Evolutionary conservation across 2,113 vertebrate genomes (phyloP).

Genomic region (Gallinago paraguaiae): DNA sequence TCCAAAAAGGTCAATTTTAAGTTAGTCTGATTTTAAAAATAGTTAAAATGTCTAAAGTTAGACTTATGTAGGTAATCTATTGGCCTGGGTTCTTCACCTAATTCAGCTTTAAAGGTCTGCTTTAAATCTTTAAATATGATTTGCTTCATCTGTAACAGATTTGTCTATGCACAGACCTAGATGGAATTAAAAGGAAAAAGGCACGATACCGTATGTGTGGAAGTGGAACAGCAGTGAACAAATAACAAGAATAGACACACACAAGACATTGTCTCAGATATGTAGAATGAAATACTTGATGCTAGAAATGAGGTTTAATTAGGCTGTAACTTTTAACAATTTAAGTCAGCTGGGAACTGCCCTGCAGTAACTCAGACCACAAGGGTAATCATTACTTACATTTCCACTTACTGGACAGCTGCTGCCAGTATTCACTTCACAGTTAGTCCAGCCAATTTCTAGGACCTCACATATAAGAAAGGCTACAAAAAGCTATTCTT

Average conservation of each 20-base stretch:
- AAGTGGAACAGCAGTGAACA: background rate
- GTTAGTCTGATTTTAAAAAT: background rate
- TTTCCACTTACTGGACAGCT: slow-evolving; percentile 10
- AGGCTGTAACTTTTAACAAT: slow-evolving; percentile 4
- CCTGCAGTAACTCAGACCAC: background rate
- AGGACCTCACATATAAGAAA: background rate
- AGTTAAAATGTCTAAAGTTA: background rate
- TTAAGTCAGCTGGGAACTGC: background rate
- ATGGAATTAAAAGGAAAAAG: background rate
- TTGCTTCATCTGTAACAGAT: background rate
- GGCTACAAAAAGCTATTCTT: background rate
- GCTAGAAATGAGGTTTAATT: slow-evolving; percentile 1
- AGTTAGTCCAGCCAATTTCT: background rate
- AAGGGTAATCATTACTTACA: background rate
- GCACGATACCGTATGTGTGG: background rate
- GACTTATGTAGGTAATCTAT: background rate
- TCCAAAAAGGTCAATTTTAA: background rate
- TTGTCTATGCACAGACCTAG: background rate
- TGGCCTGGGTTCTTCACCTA: background rate
- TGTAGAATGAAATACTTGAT: background rate
- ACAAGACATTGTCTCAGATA: background rate
- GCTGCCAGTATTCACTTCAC: background rate
- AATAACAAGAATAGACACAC: background rate
- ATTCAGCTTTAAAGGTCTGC: background rate
- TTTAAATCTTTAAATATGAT: background rate